Conservation (phyloP, 2,113 vertebrate genomes). For the Triplophysa rosa region DNA sequence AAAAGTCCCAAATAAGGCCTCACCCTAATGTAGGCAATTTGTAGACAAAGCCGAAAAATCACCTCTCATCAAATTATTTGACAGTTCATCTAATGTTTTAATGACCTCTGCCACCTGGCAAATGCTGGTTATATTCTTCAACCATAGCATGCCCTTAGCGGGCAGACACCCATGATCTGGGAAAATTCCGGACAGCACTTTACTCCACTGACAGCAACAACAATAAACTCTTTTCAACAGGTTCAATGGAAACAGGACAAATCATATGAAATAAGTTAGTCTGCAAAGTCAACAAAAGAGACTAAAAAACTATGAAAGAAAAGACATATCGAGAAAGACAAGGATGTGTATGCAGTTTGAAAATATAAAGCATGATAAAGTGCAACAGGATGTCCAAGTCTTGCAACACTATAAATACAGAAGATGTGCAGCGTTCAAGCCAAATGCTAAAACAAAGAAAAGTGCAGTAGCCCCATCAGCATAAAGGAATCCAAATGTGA, state of each 20-base stretch:
- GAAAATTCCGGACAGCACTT: slow-evolving; percentile 45
- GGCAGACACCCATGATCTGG: slow-evolving; percentile 22
- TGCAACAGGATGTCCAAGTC: not conserved
- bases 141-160: slow-evolving; percentile 32
- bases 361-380: not conserved
- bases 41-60: not conserved
- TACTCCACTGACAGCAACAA: slow-evolving; percentile 42
- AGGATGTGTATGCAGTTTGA: slow-evolving; percentile 9
- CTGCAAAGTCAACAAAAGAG: slow-evolving; percentile 11
- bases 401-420: not conserved
- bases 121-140: slow-evolving; percentile 5
- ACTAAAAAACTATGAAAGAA: not conserved
- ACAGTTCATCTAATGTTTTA: not conserved
- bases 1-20: slow-evolving; percentile 13
- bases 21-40: not conserved
- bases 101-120: not conserved
- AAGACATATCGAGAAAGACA: not conserved
- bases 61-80: not conserved
- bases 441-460: slow-evolving; percentile 15
- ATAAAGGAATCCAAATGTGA: not conserved
- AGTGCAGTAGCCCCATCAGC: not conserved
- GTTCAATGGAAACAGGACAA: slow-evolving; percentile 33
- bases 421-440: not conserved
- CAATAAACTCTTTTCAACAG: slow-evolving; percentile 50
- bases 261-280: not conserved